Evolutionary conservation across 2,113 vertebrate species (phyloP).

Genomic region (Hylia prasina): DNA sequence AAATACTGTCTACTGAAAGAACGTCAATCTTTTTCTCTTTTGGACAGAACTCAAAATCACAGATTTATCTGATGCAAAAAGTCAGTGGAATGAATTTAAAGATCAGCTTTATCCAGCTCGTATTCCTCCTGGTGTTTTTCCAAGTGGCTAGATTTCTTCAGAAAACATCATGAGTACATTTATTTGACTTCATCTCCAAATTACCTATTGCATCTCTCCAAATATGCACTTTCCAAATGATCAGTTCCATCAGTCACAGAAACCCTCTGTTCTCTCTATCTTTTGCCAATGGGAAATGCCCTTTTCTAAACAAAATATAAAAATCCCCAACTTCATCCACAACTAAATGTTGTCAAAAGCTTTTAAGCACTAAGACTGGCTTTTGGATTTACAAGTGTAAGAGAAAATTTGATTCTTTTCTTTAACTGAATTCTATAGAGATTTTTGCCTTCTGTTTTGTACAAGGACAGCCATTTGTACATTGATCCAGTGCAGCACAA

Average conservation of each 20-base stretch:
- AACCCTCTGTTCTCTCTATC: neutral
- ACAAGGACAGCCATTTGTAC: neutral
- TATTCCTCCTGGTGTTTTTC: neutral
- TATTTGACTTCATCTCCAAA: neutral
- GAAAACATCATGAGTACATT: neutral
- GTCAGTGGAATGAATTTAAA: neutral
- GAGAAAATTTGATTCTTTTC: neutral
- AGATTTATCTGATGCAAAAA: neutral
- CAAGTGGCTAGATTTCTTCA: neutral
- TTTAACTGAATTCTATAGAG: neutral
- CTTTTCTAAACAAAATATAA: neutral
- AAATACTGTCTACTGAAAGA: neutral
- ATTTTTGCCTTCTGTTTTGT: neutral
- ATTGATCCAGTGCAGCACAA: neutral
- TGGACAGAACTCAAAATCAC: neutral
- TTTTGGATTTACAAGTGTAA: neutral
- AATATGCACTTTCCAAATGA: neutral
- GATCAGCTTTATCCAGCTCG: neutral
- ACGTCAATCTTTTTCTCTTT: neutral
- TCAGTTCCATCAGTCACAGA: neutral
- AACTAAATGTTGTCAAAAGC: neutral
- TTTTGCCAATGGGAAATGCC: neutral
- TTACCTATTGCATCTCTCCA: neutral
- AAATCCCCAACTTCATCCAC: fast-evolving
- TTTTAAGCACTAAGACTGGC: neutral